A percentile compares a stretch with the other conserved stretches of the same genome.
phyloP scores from a whole-genome alignment of 2,797 vertebrate genomes.

The Setipinna tenuifilis region DNA sequence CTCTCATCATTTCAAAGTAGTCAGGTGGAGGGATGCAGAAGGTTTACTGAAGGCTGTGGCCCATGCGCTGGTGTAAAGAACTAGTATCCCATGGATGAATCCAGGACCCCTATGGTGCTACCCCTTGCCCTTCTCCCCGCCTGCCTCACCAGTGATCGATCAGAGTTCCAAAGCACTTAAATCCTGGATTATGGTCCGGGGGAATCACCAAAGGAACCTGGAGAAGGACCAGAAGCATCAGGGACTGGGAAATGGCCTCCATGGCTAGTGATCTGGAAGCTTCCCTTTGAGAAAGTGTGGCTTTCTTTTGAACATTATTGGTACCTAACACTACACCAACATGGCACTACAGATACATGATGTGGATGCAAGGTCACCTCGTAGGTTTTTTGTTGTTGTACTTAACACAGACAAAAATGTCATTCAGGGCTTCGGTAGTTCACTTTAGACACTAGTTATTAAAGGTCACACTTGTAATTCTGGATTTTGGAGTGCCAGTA shows the following conservation, averaged over 20 bases:
- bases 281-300: neutral
- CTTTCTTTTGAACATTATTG: conserved; percentile 28
- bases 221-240: conserved; percentile 12
- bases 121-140: neutral
- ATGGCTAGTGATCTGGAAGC: neutral
- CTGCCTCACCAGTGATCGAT: neutral
- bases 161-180: conserved; percentile 56
- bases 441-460: conserved; percentile 5
- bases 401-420: neutral
- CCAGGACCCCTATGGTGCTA: neutral
- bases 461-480: neutral
- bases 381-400: conserved; percentile 4
- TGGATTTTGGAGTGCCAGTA: neutral
- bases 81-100: neutral
- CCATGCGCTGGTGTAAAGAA: neutral
- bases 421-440: conserved; percentile 26
- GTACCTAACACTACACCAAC: conserved; percentile 62
- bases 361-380: conserved; percentile 37
- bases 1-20: neutral
- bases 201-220: conserved; percentile 7
- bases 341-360: conserved; percentile 44
- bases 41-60: neutral
- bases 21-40: neutral
- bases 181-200: conserved; percentile 50
- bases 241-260: neutral